Evolutionary conservation across 2,113 vertebrate species (phyloP).

Genomic region (Gymnogyps californianus): DNA sequence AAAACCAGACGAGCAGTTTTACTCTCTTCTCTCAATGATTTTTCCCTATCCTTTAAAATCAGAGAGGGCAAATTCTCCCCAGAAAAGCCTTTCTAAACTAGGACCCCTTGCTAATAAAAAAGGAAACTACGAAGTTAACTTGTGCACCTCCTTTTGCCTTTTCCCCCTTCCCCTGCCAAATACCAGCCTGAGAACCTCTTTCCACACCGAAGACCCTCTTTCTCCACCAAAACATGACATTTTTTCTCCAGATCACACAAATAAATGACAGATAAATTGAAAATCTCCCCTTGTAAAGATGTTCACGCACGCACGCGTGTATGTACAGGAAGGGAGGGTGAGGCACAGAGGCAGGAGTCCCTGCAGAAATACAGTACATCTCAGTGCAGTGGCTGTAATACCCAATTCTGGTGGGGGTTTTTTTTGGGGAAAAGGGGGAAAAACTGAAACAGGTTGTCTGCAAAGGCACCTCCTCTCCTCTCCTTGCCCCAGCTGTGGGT

Average conservation of each 20-base stretch:
- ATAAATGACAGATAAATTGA: background rate
- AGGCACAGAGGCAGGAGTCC: background rate
- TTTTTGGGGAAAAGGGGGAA: accelerated
- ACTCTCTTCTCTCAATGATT: background rate
- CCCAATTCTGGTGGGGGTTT: background rate
- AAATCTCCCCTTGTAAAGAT: background rate
- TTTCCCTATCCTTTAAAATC: background rate
- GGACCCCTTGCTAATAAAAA: background rate
- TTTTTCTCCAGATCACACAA: background rate
- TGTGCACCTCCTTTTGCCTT: background rate
- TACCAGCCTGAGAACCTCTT: background rate
- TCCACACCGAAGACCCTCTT: background rate
- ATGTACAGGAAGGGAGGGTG: background rate
- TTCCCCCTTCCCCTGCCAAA: background rate
- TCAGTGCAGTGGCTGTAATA: background rate
- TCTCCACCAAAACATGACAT: background rate
- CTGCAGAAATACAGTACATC: background rate
- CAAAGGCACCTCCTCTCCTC: background rate
- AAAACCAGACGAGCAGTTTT: background rate
- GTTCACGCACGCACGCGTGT: accelerated
- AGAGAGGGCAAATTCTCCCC: background rate
- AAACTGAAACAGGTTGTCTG: conserved; percentile 7
- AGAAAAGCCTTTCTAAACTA: background rate
- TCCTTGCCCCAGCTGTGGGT: background rate
- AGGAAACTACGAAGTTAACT: background rate